Evolutionary conservation across 2,113 vertebrate species (phyloP), one percentile per base, ranked within the genome.

Genomic region (Pteronura brasiliensis): DNA sequence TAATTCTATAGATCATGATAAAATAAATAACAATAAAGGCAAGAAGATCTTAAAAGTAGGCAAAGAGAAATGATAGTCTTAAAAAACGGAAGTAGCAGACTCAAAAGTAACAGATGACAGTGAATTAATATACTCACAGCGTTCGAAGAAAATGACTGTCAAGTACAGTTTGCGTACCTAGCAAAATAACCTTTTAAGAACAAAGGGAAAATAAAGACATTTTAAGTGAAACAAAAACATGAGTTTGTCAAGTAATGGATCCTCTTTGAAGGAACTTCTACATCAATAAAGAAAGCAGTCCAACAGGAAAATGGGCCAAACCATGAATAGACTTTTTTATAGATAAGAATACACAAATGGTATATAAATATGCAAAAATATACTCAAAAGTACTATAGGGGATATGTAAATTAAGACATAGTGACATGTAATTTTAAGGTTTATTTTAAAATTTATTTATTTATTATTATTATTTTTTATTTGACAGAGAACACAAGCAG

Each of bases 121-220:
- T 65, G 27, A 90, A 93, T 88, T 67, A 88, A 88, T 29, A 39
- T 93, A 31, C 36, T 87, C 13, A 7, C 8, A 14, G 6, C 39
- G 39, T 79, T 96, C 61, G 81, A 85, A 92, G 91, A 80, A 95
- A 95, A 79, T 72, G 65, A 59, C 82, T 93, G 71, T 39, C 89
- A 91, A 93, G 29, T 59, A 44, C 59, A 97, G 82, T 65, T 65
- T 82, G 77, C 29, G 61, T 55, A 55, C 31, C 65, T 77, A 59
- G 76, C 65, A 81, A 96, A 59, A 57, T 15, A 88, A 47, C 67
- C 81, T 89, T 91, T 65, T 72, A 82, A 67, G 44, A 88, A 59
- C 72, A 96, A 85, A 29, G 34, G 36, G 31, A 27, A 88, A 82
- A 88, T 63, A 47, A 72, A 84, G 49, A 47, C n/a, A 39, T 84